These are phyloP conservation scores for Malurus leucopterus DNA, from an alignment of 2,797 vertebrate species.

Conservation along the genomic window DNA sequence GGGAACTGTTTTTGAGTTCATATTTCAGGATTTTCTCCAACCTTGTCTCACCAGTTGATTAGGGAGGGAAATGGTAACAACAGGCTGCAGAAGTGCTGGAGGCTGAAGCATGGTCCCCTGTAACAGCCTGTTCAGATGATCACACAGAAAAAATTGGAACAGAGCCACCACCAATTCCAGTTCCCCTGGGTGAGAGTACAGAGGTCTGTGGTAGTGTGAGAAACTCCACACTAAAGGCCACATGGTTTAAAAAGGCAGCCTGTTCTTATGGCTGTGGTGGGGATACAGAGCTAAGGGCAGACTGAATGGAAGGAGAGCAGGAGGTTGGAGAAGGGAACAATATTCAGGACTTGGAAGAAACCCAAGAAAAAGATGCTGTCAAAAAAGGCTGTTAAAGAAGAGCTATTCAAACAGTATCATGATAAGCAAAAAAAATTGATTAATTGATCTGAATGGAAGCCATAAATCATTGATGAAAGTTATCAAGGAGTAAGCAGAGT, in stretches of 20 bases:
- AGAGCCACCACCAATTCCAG: neutral
- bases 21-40: neutral
- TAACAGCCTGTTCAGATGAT: neutral
- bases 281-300: neutral
- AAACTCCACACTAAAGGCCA: neutral
- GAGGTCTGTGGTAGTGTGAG: neutral
- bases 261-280: neutral
- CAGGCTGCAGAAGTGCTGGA: neutral
- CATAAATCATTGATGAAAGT: neutral
- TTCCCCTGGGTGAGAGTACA: neutral
- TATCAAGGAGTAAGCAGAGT: neutral
- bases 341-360: neutral
- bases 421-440: neutral
- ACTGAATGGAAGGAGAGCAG: neutral
- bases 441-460: neutral
- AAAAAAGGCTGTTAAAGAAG: neutral
- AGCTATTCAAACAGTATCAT: neutral
- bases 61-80: neutral
- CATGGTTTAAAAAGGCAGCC: accelerated
- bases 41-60: neutral
- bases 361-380: neutral
- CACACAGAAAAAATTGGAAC: neutral
- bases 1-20: neutral
- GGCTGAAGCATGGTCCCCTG: neutral
- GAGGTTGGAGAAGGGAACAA: neutral